Evolutionary conservation across 2,797 vertebrate genomes (phyloP).

Genomic region (Danio kyathit): DNA sequence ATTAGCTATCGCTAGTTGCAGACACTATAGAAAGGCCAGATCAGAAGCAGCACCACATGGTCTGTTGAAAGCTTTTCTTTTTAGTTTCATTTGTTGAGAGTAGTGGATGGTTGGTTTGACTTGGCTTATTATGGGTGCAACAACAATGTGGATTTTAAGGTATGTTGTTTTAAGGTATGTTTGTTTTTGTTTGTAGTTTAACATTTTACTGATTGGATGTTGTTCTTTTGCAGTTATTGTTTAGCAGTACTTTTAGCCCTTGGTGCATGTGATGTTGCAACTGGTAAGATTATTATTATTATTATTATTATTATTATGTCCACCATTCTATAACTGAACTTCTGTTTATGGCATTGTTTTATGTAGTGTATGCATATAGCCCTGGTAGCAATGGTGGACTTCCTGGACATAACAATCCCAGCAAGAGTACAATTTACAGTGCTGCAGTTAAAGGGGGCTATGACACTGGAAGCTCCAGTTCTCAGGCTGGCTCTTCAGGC

Average conservation of each 20-base stretch:
- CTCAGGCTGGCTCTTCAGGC: too few relatives aligned
- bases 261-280: background rate
- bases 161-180: background rate
- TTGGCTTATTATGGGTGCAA: background rate
- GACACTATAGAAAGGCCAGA: background rate
- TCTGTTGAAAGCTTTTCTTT: background rate
- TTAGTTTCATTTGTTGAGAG: background rate
- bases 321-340: background rate
- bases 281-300: too few relatives aligned
- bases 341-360: background rate
- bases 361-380: background rate
- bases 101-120: too few relatives aligned
- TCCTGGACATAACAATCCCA: background rate
- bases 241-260: background rate
- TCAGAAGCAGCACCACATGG: rapidly evolving
- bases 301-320: background rate
- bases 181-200: background rate
- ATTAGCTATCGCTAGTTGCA: slow-evolving; percentile 6
- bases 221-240: slow-evolving; percentile 22
- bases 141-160: background rate
- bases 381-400: background rate
- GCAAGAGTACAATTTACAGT: background rate
- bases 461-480: background rate
- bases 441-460: background rate
- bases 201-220: too few relatives aligned